Evolutionary conservation across 2,113 vertebrate genomes (phyloP), one percentile per base, ranked within the genome.

Genomic region (Blennius ocellaris): DNA sequence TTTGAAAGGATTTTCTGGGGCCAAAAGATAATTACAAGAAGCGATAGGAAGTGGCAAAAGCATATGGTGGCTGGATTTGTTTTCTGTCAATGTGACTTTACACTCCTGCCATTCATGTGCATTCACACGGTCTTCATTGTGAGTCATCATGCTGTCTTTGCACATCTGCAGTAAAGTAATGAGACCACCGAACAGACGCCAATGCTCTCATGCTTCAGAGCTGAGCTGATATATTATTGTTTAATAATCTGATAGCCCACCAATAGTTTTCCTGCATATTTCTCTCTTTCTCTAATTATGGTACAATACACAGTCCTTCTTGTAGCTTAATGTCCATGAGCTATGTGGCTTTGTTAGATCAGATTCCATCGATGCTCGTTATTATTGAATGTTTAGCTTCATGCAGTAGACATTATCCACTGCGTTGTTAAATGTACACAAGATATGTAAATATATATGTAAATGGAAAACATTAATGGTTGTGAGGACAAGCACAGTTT

Each of bases 191-290:
- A 14, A n/a, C 47, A 57, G 52, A 63, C 61, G n/a, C 59, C 16
- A 11, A 0, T 6, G 11, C 41, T 51, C 11, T 51, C 9, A 30
- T 38, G 48, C 68, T 15, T 39, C 56, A 47, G 55, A 76, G 54
- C 21, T 38, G 14, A 49, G 59, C 54, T 71, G 56, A 73, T 73
- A 63, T 59, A 53, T 48, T 39, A 47, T 62, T 60, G 48, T 62
- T 59, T 55, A 17, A 61, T 78, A 53, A 74, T 56, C 54, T 69
- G 58, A 73, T 72, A 39, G 67, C 50, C 55, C 54, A 69, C 38
- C 54, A 76, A 58, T 69, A 67, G 8, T 44, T 74, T 65, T 10
- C 45, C 65, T 68, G 65, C 49, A 69, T 70, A 58, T 73, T 53
- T 56, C 41, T 58, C 41, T 58, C 37, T 53, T n/a, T 6, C 37